phyloP scores from a whole-genome alignment of 2,888 invertebrate genomes.

The Pteria penguin region DNA sequence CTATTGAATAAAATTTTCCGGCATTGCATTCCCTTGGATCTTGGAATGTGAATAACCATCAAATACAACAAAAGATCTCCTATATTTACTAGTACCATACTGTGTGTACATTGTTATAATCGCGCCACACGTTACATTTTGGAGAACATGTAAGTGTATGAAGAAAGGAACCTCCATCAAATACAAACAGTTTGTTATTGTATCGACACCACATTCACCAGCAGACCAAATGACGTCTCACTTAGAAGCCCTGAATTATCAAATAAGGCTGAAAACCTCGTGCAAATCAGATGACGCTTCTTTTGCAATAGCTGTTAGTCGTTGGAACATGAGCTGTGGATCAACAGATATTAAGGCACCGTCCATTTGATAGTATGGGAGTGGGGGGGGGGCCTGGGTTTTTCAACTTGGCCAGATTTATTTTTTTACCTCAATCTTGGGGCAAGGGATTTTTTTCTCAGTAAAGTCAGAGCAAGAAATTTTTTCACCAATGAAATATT shows the following conservation, averaged over 20 bases:
- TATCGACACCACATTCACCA: not conserved
- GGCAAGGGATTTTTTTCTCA: no score
- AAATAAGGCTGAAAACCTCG: conserved; percentile 44
- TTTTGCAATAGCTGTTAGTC: conserved; percentile 36
- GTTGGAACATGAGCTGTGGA: conserved; percentile 54
- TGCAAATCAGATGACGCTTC: conserved; percentile 6
- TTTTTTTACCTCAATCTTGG: no score
- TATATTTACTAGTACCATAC: conserved; percentile 5
- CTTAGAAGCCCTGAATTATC: conserved; percentile 40
- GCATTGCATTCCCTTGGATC: conserved; percentile 41
- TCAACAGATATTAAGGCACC: conserved; percentile 45
- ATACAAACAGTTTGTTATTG: conserved; percentile 34
- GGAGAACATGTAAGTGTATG: conserved; percentile 39
- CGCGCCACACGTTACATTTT: conserved; percentile 7
- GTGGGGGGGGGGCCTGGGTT: no score
- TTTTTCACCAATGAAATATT: no score
- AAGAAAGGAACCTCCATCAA: conserved; percentile 58
- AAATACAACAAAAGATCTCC: conserved; percentile 47
- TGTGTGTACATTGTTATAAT: conserved; percentile 6
- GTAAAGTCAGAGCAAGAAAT: no score
- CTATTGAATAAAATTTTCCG: conserved; percentile 45
- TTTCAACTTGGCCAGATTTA: no score
- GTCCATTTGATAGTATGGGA: no score
- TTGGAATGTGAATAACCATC: conserved; percentile 62
- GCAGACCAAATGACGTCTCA: conserved; percentile 45